A percentile compares a stretch with the other conserved stretches of the same genome.
Conservation (phyloP, 2,113 vertebrate species). For the Sterrhoptilus dennistouni region DNA sequence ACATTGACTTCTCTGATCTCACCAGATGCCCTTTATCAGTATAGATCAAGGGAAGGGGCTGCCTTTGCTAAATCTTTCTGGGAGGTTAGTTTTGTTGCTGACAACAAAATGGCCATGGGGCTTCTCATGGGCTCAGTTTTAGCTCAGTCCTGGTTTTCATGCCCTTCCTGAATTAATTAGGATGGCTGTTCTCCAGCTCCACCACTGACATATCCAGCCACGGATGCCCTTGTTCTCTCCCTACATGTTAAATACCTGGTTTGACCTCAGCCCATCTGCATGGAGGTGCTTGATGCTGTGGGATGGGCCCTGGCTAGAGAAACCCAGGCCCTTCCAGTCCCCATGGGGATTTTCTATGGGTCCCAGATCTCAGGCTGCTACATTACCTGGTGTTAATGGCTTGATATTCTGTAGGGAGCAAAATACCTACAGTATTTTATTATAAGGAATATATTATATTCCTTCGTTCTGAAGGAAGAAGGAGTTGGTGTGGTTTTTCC, state of each 20-base stretch:
- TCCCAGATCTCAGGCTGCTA: background rate
- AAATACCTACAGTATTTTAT: background rate
- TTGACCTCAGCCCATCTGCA: background rate
- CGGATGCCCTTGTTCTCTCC: background rate
- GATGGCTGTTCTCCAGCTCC: background rate
- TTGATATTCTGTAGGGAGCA: background rate
- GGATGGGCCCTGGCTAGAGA: background rate
- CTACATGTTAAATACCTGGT: background rate
- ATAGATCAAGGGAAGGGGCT: background rate
- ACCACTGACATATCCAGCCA: background rate
- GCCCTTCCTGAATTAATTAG: background rate
- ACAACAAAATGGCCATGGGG: background rate
- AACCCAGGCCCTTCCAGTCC: background rate
- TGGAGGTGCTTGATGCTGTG: background rate
- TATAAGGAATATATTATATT: too few species aligned
- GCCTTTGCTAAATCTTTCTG: background rate
- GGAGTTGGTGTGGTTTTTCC: background rate
- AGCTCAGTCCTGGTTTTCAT: background rate
- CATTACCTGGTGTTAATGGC: background rate
- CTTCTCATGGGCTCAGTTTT: background rate
- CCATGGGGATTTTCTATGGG: background rate
- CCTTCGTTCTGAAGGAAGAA: background rate
- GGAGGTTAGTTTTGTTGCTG: background rate
- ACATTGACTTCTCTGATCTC: background rate
- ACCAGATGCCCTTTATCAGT: background rate